A percentile compares a stretch with the other conserved stretches of the same genome.
These are phyloP conservation scores for Chaenogobius annularis DNA, from an alignment of 2,113 vertebrate genomes.

Conservation along the genomic window DNA sequence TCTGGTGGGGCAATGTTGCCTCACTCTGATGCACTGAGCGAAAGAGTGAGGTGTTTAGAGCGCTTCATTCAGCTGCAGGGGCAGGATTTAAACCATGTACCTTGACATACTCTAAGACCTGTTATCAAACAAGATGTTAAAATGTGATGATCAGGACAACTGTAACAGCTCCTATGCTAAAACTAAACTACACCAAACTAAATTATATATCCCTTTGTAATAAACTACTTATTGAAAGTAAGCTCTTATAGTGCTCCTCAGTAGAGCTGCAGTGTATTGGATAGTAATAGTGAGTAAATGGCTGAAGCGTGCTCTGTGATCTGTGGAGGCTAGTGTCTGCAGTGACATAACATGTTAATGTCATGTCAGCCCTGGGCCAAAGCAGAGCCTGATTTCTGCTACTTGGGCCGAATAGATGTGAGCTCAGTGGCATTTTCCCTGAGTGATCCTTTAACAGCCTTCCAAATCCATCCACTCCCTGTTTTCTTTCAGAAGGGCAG, in stretches of 20 bases:
- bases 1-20: too few species aligned
- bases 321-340: slow-evolving; percentile 69
- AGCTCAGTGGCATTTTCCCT: slow-evolving; percentile 55
- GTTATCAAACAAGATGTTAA: too few species aligned
- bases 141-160: too few species aligned
- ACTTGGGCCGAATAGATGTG: slow-evolving; percentile 68
- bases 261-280: slow-evolving; percentile 27
- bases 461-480: slow-evolving; percentile 66
- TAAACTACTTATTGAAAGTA: neutral
- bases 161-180: too few species aligned
- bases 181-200: neutral
- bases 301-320: slow-evolving; percentile 57
- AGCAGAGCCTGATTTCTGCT: slow-evolving; percentile 65
- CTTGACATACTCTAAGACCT: too few species aligned
- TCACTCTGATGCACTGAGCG: too few species aligned
- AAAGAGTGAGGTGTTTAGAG: too few species aligned
- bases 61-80: too few species aligned
- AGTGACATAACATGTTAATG: slow-evolving; percentile 75
- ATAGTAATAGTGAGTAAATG: slow-evolving; percentile 46
- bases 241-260: slow-evolving; percentile 31
- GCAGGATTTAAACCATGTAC: too few species aligned
- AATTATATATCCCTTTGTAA: too few species aligned
- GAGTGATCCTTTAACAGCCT: slow-evolving; percentile 53
- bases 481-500: slow-evolving; percentile 91
- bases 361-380: slow-evolving; percentile 62